Evolutionary conservation across 1,140 invertebrate species (phyloP), one percentile per base, ranked within the genome.

Genomic region (Leptinotarsa defecta): DNA sequence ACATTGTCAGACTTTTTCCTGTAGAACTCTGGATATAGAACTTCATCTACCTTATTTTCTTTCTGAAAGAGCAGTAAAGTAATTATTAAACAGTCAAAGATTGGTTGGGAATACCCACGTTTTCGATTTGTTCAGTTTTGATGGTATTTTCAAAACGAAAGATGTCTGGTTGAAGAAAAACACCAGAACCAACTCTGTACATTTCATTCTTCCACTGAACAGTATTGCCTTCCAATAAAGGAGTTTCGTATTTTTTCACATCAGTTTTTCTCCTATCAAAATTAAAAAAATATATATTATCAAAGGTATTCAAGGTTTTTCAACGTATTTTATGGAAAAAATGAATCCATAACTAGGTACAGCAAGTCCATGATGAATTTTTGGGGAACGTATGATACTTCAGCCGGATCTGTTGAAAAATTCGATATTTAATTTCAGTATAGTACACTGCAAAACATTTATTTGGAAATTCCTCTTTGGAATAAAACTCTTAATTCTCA

Each of bases 31-130:
- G 94, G 88, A 83, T 95, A 96, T 76, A 79, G n/a, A 90, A 91
- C 84, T 95, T 94, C 13, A 94, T 91, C 85, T 93, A 95, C 52
- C 91, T 85, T 22, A 91, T 88, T 85, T 94, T 92, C 85, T 95
- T 91, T 86, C 76, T 89, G 86, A 63, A 86, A 77, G 27, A 8
- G 0, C 2, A 15, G 4, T 57, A 57, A 8, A 57, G n/a, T 5
- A 3, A 19, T 57, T 57, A 17, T 15, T 4, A 65, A 11, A 20
- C 20, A 4, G 11, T 75, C 80, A 78, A 76, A 64, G 17, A 68
- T 65, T 4, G 34, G 67, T 67, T 52, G 52, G n/a, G 3, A 17
- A 19, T 70, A 74, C 57, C 34, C n/a, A 65, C 64, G 64, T 24
- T 43, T 20, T 74, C 61, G 4, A 2, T 74, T 15, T n/a, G 43